phyloP scores from a whole-genome alignment of 2,797 vertebrate species.

The Enteromius afrohamiltoni region DNA sequence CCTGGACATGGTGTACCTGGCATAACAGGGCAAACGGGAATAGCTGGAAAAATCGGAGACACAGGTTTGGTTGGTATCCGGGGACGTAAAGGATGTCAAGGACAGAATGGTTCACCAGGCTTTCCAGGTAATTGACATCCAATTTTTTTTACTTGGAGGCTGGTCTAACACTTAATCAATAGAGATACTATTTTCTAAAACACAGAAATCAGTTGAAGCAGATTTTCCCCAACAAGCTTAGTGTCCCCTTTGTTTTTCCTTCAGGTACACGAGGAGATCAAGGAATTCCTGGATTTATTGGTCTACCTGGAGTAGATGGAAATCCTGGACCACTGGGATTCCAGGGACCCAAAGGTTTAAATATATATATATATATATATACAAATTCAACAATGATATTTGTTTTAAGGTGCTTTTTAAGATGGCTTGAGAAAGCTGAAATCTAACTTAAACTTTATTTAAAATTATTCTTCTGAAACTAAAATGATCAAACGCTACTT shows the following conservation, averaged over 20 bases:
- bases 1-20: conserved; percentile 65
- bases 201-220: not conserved
- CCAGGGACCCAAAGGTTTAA: conserved; percentile 71
- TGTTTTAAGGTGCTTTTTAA: not conserved
- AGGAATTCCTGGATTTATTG: conserved; percentile 67
- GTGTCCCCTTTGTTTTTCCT: not conserved
- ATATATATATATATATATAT: not conserved
- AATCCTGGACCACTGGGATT: conserved; percentile 62
- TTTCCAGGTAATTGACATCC: conserved; percentile 35
- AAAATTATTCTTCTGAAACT: no score
- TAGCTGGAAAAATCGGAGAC: conserved; percentile 62
- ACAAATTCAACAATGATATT: not conserved
- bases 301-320: conserved; percentile 57
- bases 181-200: not conserved
- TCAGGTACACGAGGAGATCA: conserved; percentile 65
- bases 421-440: no score
- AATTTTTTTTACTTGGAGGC: not conserved
- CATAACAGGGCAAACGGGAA: conserved; percentile 64
- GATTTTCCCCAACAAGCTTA: not conserved
- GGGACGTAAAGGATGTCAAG: conserved; percentile 66
- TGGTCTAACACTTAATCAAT: not conserved
- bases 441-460: no score
- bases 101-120: conserved; percentile 57
- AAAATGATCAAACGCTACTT: no score
- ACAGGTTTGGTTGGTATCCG: conserved; percentile 55